Evolutionary conservation across 2,797 vertebrate genomes (phyloP).

Genomic region (Xerus rutilus): DNA sequence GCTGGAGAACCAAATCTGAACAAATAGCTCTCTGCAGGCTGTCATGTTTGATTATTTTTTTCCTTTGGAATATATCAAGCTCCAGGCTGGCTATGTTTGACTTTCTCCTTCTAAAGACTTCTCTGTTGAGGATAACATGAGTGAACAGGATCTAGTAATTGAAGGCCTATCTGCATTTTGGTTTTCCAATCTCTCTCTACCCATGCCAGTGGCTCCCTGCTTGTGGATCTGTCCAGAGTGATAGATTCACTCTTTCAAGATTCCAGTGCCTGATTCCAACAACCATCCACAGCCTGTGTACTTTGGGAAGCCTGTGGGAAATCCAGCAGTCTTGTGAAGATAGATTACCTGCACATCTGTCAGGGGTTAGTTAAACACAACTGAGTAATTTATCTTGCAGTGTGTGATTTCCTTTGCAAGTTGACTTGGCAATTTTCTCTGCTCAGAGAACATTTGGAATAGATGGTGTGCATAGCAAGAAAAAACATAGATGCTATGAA

Average conservation of each 20-base stretch:
- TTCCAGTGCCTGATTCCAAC: not conserved
- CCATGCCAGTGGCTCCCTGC: constrained; percentile 13
- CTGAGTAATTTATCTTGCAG: constrained; percentile 43
- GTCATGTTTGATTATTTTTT: not conserved
- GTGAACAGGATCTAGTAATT: not conserved
- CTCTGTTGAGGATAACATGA: not conserved
- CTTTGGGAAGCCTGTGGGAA: not conserved
- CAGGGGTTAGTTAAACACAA: constrained; percentile 48
- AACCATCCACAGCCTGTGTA: not conserved
- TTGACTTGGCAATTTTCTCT: constrained; percentile 70
- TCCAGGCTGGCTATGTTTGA: not conserved
- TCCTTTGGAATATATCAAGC: not conserved
- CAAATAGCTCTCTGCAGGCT: not conserved
- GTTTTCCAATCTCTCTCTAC: not conserved
- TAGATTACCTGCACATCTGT: constrained; percentile 57
- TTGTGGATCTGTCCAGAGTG: not conserved
- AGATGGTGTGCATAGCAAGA: not conserved
- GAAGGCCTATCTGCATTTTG: not conserved
- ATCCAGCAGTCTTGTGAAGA: constrained; percentile 14
- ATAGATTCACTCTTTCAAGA: not conserved
- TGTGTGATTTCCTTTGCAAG: constrained; percentile 4
- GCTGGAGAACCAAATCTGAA: not conserved
- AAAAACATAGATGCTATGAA: constrained; percentile 52
- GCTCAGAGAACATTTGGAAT: constrained; percentile 44
- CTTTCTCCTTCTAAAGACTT: not conserved